phyloP scores from a whole-genome alignment of 2,113 vertebrate species.

The Ranitomeya variabilis region DNA sequence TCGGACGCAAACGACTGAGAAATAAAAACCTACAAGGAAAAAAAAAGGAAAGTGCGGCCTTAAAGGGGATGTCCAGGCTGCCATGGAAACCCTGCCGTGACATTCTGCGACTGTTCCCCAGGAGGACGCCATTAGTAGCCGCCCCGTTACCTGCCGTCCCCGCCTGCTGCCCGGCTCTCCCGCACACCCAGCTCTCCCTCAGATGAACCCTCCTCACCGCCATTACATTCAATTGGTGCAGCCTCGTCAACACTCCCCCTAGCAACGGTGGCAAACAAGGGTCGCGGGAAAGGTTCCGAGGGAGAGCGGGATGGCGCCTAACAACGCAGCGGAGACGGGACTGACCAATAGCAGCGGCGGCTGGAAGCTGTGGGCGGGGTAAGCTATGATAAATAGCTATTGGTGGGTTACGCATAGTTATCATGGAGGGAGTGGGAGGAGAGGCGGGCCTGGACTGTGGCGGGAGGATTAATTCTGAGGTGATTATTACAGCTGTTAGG shows the following conservation, averaged over 20 bases:
- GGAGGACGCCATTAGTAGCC: no score
- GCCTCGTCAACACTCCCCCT: conserved; percentile 19
- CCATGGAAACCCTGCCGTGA: no score
- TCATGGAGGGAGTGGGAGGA: background rate
- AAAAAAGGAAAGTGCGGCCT: no score
- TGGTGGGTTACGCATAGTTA: background rate
- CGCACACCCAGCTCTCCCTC: conserved; percentile 26
- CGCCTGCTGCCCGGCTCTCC: conserved; percentile 31
- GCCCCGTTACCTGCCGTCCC: conserved; percentile 1
- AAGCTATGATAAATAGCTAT: background rate
- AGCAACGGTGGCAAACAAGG: conserved; percentile 25
- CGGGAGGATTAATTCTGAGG: background rate
- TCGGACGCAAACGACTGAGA: no score
- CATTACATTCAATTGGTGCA: background rate
- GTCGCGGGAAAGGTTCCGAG: conserved; percentile 28
- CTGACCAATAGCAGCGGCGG: background rate
- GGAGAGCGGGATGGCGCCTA: background rate
- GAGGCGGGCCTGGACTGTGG: background rate
- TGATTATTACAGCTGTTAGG: background rate
- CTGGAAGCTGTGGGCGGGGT: background rate
- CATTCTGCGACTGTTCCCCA: no score
- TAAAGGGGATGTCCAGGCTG: no score
- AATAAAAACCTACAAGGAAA: no score
- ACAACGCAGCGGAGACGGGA: background rate
- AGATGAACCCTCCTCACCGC: background rate